phyloP scores from a whole-genome alignment of 2,113 vertebrate genomes.

The Melanostigma gelatinosum region DNA sequence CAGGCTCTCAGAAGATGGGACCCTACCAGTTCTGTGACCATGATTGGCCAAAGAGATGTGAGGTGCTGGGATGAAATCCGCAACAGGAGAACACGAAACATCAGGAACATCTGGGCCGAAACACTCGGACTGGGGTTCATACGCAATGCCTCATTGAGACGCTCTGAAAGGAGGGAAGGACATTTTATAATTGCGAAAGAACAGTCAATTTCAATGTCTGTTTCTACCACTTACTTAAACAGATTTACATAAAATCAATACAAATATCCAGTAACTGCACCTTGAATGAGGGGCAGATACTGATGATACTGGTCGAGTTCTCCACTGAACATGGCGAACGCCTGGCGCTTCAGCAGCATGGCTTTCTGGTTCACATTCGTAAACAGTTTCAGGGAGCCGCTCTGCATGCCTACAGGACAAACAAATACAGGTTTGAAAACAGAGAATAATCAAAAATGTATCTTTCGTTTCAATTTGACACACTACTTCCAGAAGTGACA shows the following conservation, averaged over 20 bases:
- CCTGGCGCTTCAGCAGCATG: conserved; percentile 95
- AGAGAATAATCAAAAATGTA: not conserved
- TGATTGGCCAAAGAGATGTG: conserved; percentile 96
- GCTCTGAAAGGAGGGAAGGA: conserved; percentile 82
- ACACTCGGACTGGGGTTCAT: conserved; percentile 88
- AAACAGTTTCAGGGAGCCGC: conserved; percentile 93
- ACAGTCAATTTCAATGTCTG: not conserved
- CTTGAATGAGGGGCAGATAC: conserved; percentile 96
- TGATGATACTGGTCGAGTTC: conserved; percentile 96
- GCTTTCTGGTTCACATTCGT: conserved; percentile 92
- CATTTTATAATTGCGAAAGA: not conserved
- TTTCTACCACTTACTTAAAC: not conserved
- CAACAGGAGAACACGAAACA: conserved; percentile 94
- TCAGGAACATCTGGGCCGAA: conserved; percentile 94
- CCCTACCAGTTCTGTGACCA: conserved; percentile 96
- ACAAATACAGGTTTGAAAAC: conserved; percentile 5
- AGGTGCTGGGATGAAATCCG: conserved; percentile 96
- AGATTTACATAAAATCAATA: not conserved
- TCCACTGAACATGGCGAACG: conserved; percentile 95
- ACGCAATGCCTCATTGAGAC: conserved; percentile 93
- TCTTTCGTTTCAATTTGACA: not conserved
- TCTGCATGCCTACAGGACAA: conserved; percentile 89
- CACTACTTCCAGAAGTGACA: not conserved
- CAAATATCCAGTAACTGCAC: conserved; percentile 53
- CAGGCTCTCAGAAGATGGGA: not conserved